Conservation (phyloP, 2,113 vertebrate species). For the Prietella phreatophila region DNA sequence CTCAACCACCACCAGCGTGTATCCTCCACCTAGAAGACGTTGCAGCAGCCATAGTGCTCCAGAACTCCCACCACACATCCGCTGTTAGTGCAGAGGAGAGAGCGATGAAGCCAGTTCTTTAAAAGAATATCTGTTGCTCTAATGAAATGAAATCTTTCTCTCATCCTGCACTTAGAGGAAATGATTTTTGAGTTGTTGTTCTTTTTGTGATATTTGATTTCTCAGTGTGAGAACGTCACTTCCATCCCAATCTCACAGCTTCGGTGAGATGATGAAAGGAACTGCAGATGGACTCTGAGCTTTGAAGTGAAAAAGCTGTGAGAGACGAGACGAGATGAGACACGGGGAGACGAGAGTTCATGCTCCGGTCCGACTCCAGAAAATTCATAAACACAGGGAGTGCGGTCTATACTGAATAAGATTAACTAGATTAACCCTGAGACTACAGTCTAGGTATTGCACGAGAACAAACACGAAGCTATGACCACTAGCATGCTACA, state of each 20-base stretch:
- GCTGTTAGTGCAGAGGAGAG: too few relatives aligned
- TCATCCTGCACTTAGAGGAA: background rate
- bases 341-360: background rate
- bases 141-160: too few relatives aligned
- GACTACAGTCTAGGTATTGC: too few relatives aligned
- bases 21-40: too few relatives aligned
- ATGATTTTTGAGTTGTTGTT: background rate
- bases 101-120: too few relatives aligned
- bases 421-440: too few relatives aligned
- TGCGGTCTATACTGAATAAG: too few relatives aligned
- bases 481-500: too few relatives aligned
- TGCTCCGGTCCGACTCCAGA: background rate
- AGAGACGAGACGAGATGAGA: background rate
- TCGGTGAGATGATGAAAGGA: background rate
- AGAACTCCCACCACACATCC: too few relatives aligned
- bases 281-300: background rate
- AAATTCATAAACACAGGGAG: background rate
- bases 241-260: background rate
- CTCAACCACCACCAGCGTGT: too few relatives aligned
- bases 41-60: too few relatives aligned
- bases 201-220: background rate
- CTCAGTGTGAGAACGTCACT: background rate
- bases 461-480: too few relatives aligned
- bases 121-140: background rate
- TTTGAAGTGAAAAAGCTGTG: constrained; percentile 2